Evolutionary conservation across 2,797 vertebrate genomes (phyloP).

Genomic region (Luscinia luscinia): DNA sequence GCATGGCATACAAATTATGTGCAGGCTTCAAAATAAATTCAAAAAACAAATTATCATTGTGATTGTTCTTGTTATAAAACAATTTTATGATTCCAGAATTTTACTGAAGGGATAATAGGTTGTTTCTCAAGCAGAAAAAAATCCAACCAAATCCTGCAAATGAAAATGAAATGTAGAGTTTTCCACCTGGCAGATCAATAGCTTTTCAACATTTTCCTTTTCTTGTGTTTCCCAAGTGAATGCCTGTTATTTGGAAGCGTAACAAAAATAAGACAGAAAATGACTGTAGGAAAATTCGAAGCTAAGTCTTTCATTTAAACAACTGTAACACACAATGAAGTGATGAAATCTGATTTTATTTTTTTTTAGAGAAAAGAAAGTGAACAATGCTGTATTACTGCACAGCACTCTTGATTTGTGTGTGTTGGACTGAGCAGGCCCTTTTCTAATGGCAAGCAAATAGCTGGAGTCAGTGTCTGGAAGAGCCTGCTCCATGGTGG

Average conservation of each 20-base stretch:
- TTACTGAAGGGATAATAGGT: neutral
- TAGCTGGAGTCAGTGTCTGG: neutral
- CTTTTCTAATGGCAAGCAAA: neutral
- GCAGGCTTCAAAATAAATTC: neutral
- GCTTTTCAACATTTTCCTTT: conserved; percentile 1
- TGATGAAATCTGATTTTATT: neutral
- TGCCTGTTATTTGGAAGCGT: conserved; percentile 8
- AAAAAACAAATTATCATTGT: neutral
- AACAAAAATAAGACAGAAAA: conserved; percentile 28
- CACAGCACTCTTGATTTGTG: neutral
- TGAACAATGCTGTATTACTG: neutral
- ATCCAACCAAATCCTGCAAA: neutral
- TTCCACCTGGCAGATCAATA: conserved; percentile 41
- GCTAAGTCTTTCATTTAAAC: neutral
- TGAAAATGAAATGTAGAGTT: conserved; percentile 4
- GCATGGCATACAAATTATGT: neutral
- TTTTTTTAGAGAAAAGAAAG: neutral
- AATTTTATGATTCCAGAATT: conserved; percentile 1
- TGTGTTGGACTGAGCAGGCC: neutral
- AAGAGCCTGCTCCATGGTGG: neutral
- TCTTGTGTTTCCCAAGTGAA: neutral
- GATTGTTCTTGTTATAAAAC: conserved; percentile 17
- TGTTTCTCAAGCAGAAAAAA: neutral
- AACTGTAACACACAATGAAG: neutral
- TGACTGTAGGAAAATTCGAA: neutral